Percentiles rank a stretch among this genome's conserved stretches.
Conservation (phyloP, 2,113 vertebrate species). For the Rattus rattus region DNA sequence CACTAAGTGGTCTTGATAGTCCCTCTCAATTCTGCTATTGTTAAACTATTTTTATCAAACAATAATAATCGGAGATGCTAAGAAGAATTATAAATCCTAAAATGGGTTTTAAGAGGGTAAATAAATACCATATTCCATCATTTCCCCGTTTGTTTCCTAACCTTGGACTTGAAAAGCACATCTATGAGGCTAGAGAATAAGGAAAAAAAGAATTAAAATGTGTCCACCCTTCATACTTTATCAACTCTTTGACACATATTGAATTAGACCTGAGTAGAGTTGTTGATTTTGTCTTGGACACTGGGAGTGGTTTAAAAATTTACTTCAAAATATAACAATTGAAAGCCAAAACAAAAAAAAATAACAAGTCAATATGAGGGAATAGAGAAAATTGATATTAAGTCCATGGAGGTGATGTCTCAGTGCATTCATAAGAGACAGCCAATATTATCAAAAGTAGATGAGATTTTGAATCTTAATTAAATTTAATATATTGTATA, state of each 20-base stretch:
- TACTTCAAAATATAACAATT: not conserved
- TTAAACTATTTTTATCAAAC: slow-evolving; percentile 28
- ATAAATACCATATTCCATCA: not conserved
- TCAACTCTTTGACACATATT: not conserved
- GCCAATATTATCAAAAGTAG: not conserved
- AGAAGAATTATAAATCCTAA: not conserved
- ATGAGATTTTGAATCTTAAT: not conserved
- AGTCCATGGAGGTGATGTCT: not conserved
- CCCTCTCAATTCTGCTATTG: not conserved
- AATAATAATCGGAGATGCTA: not conserved
- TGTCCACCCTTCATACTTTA: not conserved
- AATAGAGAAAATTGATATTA: not conserved
- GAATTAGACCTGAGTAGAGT: not conserved
- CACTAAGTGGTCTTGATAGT: not conserved
- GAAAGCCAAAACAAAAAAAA: not conserved
- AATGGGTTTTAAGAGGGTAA: not conserved
- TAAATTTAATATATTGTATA: not conserved
- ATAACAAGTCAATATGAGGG: not conserved
- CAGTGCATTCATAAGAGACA: not conserved
- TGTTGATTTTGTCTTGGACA: not conserved
- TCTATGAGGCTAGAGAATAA: not conserved
- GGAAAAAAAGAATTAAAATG: not conserved
- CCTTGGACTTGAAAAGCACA: not conserved
- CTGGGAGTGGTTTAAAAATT: not conserved
- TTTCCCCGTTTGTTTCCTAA: not conserved